phyloP scores from a whole-genome alignment of 1,140 invertebrate genomes.

The Brachionus rubens region DNA sequence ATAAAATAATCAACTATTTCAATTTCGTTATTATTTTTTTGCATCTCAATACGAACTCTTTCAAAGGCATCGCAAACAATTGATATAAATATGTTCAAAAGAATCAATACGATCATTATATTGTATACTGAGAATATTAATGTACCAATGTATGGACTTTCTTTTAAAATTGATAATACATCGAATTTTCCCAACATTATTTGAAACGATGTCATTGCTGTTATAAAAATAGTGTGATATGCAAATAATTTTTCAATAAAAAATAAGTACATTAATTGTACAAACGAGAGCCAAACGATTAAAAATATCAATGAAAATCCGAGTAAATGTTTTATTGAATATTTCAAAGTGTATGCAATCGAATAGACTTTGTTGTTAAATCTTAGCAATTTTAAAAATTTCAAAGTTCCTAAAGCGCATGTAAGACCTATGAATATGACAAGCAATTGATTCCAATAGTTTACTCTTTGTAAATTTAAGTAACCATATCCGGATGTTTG shows the following conservation, averaged over 20 bases:
- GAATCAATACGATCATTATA: not conserved
- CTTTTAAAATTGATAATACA: not conserved
- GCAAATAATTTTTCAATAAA: constrained; percentile 51
- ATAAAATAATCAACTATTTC: constrained; percentile 25
- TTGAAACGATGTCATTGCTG: not conserved
- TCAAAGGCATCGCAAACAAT: constrained; percentile 41
- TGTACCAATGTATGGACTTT: not conserved
- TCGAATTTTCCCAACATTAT: constrained; percentile 43
- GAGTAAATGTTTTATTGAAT: constrained; percentile 53
- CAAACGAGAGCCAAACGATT: constrained; percentile 59
- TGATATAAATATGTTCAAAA: constrained; percentile 22
- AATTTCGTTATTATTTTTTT: not conserved
- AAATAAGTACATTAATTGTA: constrained; percentile 63
- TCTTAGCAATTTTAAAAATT: constrained; percentile 63
- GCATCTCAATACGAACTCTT: not conserved
- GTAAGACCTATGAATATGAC: constrained; percentile 61
- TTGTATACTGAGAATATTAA: constrained; percentile 18
- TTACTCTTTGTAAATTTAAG: constrained; percentile 62
- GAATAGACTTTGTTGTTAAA: constrained; percentile 61
- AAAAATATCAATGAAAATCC: constrained; percentile 59
- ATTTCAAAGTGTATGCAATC: constrained; percentile 56
- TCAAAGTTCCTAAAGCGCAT: constrained; percentile 62
- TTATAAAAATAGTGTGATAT: not conserved
- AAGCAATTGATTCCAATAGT: constrained; percentile 62
- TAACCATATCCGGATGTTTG: constrained; percentile 62